Percentiles rank a stretch among this genome's conserved stretches.
Evolutionary conservation across 2,888 invertebrate species (phyloP).

Genomic region (Drosophila putrida): DNA sequence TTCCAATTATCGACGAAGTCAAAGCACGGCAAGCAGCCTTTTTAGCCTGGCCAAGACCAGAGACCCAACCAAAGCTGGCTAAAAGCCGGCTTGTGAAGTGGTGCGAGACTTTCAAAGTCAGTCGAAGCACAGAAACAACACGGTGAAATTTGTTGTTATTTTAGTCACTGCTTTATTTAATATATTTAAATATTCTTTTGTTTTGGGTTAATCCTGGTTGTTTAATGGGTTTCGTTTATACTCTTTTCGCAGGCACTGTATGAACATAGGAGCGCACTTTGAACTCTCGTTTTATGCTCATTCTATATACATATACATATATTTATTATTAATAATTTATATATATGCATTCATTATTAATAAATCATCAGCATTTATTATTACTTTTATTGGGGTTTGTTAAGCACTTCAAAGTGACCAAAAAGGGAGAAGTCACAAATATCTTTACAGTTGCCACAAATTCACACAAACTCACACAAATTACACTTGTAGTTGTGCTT

Average conservation of each 20-base stretch:
- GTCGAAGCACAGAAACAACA: conserved; percentile 53
- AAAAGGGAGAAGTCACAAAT: conserved; percentile 46
- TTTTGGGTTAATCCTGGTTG: conserved; percentile 50
- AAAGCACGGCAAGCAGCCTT: conserved; percentile 59
- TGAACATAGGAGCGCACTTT: neutral
- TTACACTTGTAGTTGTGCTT: neutral
- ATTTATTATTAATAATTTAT: conserved; percentile 2
- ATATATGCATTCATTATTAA: conserved; percentile 24
- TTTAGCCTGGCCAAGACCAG: conserved; percentile 9
- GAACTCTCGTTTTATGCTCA: neutral
- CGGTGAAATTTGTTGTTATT: conserved; percentile 50
- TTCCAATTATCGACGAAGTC: conserved; percentile 80
- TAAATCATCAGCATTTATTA: conserved; percentile 41
- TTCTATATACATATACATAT: neutral
- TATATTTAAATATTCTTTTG: conserved; percentile 52
- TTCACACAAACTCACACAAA: conserved; percentile 11
- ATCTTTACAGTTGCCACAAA: conserved; percentile 39
- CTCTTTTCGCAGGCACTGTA: conserved; percentile 7
- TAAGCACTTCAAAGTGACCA: conserved; percentile 35
- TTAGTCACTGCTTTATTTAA: conserved; percentile 56
- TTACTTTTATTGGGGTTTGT: conserved; percentile 36
- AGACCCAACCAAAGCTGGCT: conserved; percentile 2
- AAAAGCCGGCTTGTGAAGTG: conserved; percentile 63
- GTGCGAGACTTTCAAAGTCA: conserved; percentile 75
- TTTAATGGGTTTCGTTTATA: conserved; percentile 27